Evolutionary conservation across 2,113 vertebrate species (phyloP).

Genomic region (Sminthopsis crassicaudata): DNA sequence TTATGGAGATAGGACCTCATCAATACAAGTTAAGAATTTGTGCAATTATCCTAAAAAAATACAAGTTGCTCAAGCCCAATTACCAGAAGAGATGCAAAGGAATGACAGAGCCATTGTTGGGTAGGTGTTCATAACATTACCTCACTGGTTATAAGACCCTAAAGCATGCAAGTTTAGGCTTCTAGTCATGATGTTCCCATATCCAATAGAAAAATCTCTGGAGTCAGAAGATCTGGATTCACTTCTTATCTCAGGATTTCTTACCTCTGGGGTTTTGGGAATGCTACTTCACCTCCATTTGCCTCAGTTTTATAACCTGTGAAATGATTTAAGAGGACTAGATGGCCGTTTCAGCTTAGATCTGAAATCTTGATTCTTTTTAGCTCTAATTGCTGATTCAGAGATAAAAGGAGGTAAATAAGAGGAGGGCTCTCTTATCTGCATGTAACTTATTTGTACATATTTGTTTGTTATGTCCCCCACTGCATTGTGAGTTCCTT

Average conservation of each 20-base stretch:
- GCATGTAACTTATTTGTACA: background rate
- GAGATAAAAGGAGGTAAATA: too few relatives aligned
- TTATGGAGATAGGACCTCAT: background rate
- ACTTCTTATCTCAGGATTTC: background rate
- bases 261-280: background rate
- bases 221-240: background rate
- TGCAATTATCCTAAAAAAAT: background rate
- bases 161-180: background rate
- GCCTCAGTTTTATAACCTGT: background rate
- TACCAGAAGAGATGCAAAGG: background rate
- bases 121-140: background rate
- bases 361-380: background rate
- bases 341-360: background rate
- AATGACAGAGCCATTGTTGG: background rate
- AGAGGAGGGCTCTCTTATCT: background rate
- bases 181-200: background rate
- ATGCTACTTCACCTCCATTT: background rate
- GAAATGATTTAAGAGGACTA: background rate
- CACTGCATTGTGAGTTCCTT: background rate
- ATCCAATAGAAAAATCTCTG: background rate
- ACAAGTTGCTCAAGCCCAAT: background rate
- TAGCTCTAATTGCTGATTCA: background rate
- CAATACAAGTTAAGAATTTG: background rate
- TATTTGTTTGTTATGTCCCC: background rate
- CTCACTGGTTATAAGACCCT: background rate